Evolutionary conservation across 2,113 vertebrate genomes (phyloP), one percentile per base, ranked within the genome.

Genomic region (Haplochromis burtoni): DNA sequence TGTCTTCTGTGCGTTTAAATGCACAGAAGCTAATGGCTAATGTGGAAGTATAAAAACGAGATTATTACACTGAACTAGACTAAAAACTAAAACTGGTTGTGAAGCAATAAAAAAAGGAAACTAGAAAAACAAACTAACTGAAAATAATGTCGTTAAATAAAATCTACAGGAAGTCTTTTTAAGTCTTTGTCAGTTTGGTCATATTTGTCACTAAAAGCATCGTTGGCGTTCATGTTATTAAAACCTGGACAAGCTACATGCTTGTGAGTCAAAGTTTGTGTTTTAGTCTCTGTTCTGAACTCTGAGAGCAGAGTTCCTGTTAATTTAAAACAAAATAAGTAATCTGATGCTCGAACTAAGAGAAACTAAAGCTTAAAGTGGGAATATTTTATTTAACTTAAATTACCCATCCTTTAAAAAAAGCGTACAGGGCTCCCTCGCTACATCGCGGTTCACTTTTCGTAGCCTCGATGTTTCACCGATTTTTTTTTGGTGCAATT

Each of bases 381-480:
- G 31, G 29, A 66, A 66, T 8, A 16, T 9, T 1, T 42, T 1
- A 42, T 1, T 54, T 54, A 11, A 35, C 5, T 63, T 33, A 38
- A 66, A n/a, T 59, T 29, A 59, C 3, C 24, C 24, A 0, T 5
- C 54, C 24, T 59, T 59, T 9, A 59, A 29, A 29, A 4, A 29
- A 59, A 2, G 14, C 2, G 0, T 17, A 59, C 21, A 26, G 21
- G 7, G 54, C 21, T 55, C 0, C 6, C 21, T 55, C 6, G 3
- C 21, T 57, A 26, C 2, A 55, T 3, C 7, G 2, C 1, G 2
- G 54, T 55, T 5, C 54, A 55, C 7, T 14, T 26, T 26, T 55
- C 0, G 2, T 5, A 5, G 54, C 12, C 21, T 14, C 7, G 1
- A 1, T 57, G 12, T 57, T 57, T 57, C 2, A 2, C 0, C 0